Conservation (phyloP, 92 coral and sea anemone genomes). For the Galaxea fascicularis region DNA sequence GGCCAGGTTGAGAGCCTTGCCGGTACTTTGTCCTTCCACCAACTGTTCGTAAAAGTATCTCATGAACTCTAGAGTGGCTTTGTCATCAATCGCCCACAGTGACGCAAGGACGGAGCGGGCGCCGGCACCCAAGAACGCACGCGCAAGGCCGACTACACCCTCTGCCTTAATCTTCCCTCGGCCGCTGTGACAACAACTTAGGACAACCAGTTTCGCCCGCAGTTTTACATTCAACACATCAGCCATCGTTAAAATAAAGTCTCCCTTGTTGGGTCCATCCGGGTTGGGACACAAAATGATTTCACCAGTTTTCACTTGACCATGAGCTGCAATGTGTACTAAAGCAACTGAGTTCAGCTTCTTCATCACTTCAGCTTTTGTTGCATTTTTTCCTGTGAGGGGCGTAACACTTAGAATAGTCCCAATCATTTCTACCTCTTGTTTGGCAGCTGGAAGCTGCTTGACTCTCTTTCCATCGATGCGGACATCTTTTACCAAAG, state of each 20-base stretch:
- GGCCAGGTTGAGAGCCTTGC: slow-evolving; percentile 2
- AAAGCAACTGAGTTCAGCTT: background rate
- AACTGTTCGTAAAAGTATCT: background rate
- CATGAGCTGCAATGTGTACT: slow-evolving; percentile 39
- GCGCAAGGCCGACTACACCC: slow-evolving; percentile 12
- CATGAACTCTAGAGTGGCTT: slow-evolving; percentile 23
- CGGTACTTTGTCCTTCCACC: background rate
- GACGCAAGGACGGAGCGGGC: slow-evolving; percentile 16
- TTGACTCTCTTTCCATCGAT: background rate
- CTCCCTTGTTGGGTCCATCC: background rate
- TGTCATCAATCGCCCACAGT: slow-evolving; percentile 18
- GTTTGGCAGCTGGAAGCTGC: background rate
- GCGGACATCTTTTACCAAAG: background rate
- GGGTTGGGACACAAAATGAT: slow-evolving; percentile 22
- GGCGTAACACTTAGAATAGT: slow-evolving; percentile 1
- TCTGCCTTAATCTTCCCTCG: slow-evolving; percentile 36
- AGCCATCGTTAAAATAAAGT: slow-evolving; percentile 22
- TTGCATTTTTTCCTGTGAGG: slow-evolving; percentile 7
- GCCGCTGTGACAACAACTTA: slow-evolving; percentile 39
- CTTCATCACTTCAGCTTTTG: slow-evolving; percentile 14
- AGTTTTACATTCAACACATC: slow-evolving; percentile 15
- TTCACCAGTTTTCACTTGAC: slow-evolving; percentile 31
- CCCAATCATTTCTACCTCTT: slow-evolving; percentile 25
- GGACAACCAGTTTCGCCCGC: slow-evolving; percentile 41
- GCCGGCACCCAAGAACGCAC: slow-evolving; percentile 12